phyloP scores from a whole-genome alignment of 2,113 vertebrate species.

The Acanthisitta chloris region DNA sequence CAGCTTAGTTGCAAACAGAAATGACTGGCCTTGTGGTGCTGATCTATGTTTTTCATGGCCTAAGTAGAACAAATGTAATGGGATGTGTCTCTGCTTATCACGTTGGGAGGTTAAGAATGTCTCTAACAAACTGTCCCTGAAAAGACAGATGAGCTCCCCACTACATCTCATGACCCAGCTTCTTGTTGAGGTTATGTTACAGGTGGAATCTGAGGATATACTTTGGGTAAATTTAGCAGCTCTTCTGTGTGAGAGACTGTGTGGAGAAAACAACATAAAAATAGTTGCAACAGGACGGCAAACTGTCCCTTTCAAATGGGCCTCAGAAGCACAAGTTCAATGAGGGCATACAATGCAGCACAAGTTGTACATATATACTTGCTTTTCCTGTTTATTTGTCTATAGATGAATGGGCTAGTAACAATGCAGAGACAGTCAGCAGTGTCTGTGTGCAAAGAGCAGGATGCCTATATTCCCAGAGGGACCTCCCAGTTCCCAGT shows the following conservation, averaged over 20 bases:
- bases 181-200: neutral
- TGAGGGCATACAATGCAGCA: too few relatives aligned
- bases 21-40: neutral
- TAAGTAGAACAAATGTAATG: neutral
- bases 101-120: neutral
- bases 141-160: neutral
- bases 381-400: neutral
- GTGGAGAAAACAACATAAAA: neutral
- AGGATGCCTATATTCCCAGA: too few relatives aligned
- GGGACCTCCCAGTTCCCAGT: neutral
- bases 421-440: neutral
- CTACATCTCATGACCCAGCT: neutral
- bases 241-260: neutral
- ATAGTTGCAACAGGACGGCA: neutral
- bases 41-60: neutral
- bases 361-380: neutral
- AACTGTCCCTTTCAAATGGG: neutral
- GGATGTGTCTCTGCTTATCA: neutral
- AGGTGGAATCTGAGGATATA: neutral
- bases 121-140: neutral
- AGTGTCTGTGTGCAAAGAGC: neutral
- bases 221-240: neutral
- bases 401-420: neutral
- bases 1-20: neutral
- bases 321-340: neutral